Evolutionary conservation across 1,140 invertebrate genomes (phyloP).

Genomic region (Trinorchestia longiramus): DNA sequence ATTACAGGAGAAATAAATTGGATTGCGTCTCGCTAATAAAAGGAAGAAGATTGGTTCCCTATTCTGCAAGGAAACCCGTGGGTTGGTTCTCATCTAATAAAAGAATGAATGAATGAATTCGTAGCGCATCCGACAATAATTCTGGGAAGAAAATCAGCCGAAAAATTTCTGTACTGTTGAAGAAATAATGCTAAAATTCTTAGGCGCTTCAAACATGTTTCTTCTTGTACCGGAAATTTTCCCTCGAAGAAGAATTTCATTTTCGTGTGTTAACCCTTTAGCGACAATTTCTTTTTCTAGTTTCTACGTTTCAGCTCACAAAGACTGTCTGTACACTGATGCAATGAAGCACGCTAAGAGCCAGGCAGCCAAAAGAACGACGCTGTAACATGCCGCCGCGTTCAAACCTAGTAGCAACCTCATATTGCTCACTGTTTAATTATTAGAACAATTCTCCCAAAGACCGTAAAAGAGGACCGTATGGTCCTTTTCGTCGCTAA

Average conservation of each 20-base stretch:
- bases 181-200: background rate
- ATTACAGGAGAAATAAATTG: background rate
- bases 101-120: background rate
- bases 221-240: background rate
- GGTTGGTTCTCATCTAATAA: background rate
- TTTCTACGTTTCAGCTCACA: too few relatives aligned
- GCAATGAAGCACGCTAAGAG: too few relatives aligned
- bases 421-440: too few relatives aligned
- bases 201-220: background rate
- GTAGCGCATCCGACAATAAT: background rate
- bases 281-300: too few relatives aligned
- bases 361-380: too few relatives aligned
- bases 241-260: background rate
- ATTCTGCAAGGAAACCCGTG: background rate
- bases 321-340: too few relatives aligned
- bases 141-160: background rate
- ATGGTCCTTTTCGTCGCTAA: too few relatives aligned
- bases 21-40: background rate
- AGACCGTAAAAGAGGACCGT: too few relatives aligned
- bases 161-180: background rate
- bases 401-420: too few relatives aligned
- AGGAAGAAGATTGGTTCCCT: background rate
- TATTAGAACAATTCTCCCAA: too few relatives aligned
- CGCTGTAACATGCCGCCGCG: too few relatives aligned
- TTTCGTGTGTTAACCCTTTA: background rate